Conservation (phyloP, 2,888 invertebrate species). For the Xestia ashworthii region DNA sequence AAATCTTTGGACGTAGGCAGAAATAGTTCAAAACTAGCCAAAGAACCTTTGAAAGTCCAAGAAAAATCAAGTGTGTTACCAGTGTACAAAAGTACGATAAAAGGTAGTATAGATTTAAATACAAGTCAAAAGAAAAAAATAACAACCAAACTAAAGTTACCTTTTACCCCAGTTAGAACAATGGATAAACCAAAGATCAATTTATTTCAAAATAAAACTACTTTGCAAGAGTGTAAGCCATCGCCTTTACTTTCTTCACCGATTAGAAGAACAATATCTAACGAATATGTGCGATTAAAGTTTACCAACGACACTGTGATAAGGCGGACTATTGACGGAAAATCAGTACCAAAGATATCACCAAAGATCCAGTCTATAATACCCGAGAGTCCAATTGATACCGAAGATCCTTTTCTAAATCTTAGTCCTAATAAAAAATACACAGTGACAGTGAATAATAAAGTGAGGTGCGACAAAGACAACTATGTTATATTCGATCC, state of each 20-base stretch:
- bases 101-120: constrained; percentile 77
- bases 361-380: constrained; percentile 89
- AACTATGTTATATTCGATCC: constrained; percentile 90
- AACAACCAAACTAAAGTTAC: constrained; percentile 83
- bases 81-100: constrained; percentile 82
- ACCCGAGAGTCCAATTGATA: constrained; percentile 88
- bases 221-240: constrained; percentile 77
- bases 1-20: constrained; percentile 82
- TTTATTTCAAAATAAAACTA: constrained; percentile 84
- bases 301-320: constrained; percentile 86
- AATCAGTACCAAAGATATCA: constrained; percentile 86
- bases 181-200: constrained; percentile 88
- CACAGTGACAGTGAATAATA: constrained; percentile 88
- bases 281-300: constrained; percentile 88
- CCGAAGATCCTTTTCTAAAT: constrained; percentile 87
- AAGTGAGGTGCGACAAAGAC: constrained; percentile 89
- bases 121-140: constrained; percentile 80
- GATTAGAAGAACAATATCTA: constrained; percentile 87
- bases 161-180: constrained; percentile 84
- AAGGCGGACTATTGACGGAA: constrained; percentile 85
- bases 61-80: constrained; percentile 84
- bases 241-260: constrained; percentile 84
- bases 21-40: constrained; percentile 73
- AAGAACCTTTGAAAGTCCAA: constrained; percentile 74
- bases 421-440: constrained; percentile 90